A percentile compares a stretch with the other conserved stretches of the same genome.
Conservation (phyloP, 2,113 vertebrate genomes). For the Bujurquina vittata region DNA sequence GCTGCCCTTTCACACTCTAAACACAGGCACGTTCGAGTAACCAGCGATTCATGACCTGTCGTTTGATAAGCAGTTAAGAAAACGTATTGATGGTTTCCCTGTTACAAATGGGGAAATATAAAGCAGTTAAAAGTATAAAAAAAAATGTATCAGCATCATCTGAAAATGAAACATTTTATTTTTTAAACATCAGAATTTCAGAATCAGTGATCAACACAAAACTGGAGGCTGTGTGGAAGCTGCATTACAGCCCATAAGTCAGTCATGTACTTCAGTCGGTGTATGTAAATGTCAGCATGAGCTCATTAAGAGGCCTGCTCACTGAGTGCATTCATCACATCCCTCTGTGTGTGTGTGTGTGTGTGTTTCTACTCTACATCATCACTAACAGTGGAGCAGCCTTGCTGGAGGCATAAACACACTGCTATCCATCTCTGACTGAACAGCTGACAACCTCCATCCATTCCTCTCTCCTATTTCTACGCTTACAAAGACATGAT, state of each 20-base stretch:
- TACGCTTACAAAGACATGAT: not conserved
- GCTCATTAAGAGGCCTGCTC: not conserved
- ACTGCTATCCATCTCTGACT: not conserved
- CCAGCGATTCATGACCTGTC: not conserved
- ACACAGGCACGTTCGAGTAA: not conserved
- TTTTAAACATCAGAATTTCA: not conserved
- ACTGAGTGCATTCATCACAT: not conserved
- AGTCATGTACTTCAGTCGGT: not conserved
- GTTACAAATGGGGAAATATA: not conserved
- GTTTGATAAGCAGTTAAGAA: not conserved
- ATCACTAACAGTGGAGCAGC: constrained; percentile 10
- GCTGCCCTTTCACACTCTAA: not conserved
- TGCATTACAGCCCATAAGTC: not conserved
- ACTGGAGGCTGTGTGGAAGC: not conserved
- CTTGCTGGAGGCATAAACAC: constrained; percentile 53
- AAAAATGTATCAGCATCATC: not conserved
- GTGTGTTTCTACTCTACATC: not conserved
- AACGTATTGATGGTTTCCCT: accelerated
- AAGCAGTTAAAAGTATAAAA: too few relatives aligned
- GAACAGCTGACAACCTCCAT: not conserved
- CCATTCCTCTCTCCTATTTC: not conserved
- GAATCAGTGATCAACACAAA: not conserved
- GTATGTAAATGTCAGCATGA: not conserved
- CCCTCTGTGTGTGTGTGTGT: accelerated
- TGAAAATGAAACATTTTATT: too few relatives aligned